A percentile compares a stretch with the other conserved stretches of the same genome.
These are phyloP conservation scores for Ascaphus truei DNA, from an alignment of 2,113 vertebrate genomes.

Conservation along the genomic window DNA sequence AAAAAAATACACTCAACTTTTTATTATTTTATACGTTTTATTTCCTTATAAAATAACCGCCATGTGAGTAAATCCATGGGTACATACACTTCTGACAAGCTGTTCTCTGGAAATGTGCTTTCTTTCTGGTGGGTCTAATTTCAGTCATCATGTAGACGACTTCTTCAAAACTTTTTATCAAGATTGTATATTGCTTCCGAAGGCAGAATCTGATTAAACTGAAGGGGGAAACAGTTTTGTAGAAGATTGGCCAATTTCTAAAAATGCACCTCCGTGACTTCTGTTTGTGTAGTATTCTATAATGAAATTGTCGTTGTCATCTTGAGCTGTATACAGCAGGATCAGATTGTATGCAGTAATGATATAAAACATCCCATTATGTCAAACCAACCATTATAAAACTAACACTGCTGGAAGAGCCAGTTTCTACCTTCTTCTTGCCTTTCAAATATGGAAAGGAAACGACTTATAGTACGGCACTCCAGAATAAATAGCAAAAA, in stretches of 20 bases:
- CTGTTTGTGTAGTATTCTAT: slow-evolving; percentile 20
- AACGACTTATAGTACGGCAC: too few relatives aligned
- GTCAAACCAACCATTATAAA: slow-evolving; percentile 47
- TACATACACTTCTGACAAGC: slow-evolving; percentile 25
- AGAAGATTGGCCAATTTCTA: slow-evolving; percentile 15
- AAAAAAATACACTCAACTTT: background rate
- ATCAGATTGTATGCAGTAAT: slow-evolving; percentile 45
- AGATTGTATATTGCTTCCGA: background rate
- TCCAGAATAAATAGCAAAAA: too few relatives aligned
- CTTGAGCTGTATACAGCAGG: slow-evolving; percentile 43
- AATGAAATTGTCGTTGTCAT: slow-evolving; percentile 40
- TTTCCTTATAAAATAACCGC: too few relatives aligned
- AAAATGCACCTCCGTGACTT: slow-evolving; percentile 20
- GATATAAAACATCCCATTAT: slow-evolving; percentile 51
- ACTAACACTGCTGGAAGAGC: slow-evolving; percentile 48
- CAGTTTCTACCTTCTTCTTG: slow-evolving; percentile 33
- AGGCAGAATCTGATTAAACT: slow-evolving; percentile 18
- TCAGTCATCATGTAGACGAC: background rate
- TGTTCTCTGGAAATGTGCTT: slow-evolving; percentile 34
- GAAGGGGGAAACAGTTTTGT: background rate
- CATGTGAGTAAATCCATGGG: too few relatives aligned
- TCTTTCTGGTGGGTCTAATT: slow-evolving; percentile 35
- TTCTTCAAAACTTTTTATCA: background rate
- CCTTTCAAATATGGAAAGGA: background rate
- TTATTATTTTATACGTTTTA: too few relatives aligned